These are phyloP conservation scores for Drosophila borealis DNA, from an alignment of 2,888 invertebrate species.

Conservation along the genomic window DNA sequence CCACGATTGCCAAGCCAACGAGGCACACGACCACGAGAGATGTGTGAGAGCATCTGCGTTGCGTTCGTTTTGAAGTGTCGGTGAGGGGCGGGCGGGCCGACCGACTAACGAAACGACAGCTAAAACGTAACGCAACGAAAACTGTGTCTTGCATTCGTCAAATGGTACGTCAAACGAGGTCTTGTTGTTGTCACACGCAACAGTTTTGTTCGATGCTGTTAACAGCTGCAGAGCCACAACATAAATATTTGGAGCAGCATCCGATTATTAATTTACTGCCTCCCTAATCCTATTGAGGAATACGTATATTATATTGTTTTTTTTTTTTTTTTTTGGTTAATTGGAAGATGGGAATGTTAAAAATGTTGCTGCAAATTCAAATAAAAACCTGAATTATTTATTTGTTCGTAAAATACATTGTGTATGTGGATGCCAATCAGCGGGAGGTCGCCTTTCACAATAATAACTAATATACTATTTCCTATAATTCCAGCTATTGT, in stretches of 20 bases:
- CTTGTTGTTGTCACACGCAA: conserved; percentile 11
- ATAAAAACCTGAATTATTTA: too few relatives aligned
- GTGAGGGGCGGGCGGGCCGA: conserved; percentile 10
- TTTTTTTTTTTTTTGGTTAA: background rate
- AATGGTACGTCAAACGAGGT: conserved; percentile 11
- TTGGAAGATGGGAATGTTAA: background rate
- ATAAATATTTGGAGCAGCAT: conserved; percentile 14
- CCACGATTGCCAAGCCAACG: conserved; percentile 1
- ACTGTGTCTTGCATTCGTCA: conserved; percentile 41
- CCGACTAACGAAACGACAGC: conserved; percentile 38
- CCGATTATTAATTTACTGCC: conserved; percentile 5
- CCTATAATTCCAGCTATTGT: too few relatives aligned
- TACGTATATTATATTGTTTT: background rate
- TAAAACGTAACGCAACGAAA: conserved; percentile 14
- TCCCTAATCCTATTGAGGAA: conserved; percentile 6
- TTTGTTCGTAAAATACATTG: too few relatives aligned
- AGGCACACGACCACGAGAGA: background rate
- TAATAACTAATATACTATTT: too few relatives aligned
- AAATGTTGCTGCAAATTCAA: background rate
- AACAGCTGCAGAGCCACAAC: conserved; percentile 7
- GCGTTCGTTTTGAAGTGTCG: background rate
- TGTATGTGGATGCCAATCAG: too few relatives aligned
- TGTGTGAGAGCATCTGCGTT: conserved; percentile 20
- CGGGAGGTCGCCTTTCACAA: too few relatives aligned
- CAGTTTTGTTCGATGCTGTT: conserved; percentile 33